A percentile compares a stretch with the other conserved stretches of the same genome.
These are phyloP conservation scores for Drosophila nigromelanica DNA, from an alignment of 1,140 invertebrate species.

Conservation along the genomic window DNA sequence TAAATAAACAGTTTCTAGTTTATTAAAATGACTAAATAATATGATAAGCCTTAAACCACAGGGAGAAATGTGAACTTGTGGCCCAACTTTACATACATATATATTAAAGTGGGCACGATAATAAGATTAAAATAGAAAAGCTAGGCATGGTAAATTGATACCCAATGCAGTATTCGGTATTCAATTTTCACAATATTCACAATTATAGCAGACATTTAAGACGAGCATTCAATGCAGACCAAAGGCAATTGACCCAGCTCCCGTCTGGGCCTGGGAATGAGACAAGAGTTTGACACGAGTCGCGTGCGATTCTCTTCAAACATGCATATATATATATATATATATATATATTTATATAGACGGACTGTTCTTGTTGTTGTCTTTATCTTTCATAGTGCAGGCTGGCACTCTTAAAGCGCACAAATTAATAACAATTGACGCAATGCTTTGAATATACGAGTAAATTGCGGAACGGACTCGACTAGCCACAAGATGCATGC, in stretches of 20 bases:
- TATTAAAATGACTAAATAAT: conserved; percentile 23
- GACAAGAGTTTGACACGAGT: conserved; percentile 41
- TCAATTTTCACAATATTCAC: neutral
- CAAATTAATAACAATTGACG: conserved; percentile 63
- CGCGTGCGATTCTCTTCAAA: conserved; percentile 43
- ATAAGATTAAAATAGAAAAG: conserved; percentile 11
- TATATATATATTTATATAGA: conserved; percentile 3
- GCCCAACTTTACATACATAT: conserved; percentile 9
- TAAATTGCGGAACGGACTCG: conserved; percentile 34
- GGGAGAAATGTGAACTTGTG: neutral
- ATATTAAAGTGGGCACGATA: conserved; percentile 6
- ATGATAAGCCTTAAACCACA: conserved; percentile 6
- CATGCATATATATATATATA: neutral
- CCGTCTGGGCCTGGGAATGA: conserved; percentile 23
- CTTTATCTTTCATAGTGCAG: conserved; percentile 29
- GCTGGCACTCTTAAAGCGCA: conserved; percentile 34
- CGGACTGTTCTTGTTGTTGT: conserved; percentile 13
- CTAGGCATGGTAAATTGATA: conserved; percentile 26
- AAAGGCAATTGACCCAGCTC: conserved; percentile 46
- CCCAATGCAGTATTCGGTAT: conserved; percentile 9
- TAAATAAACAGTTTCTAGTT: conserved; percentile 22
- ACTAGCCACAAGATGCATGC: conserved; percentile 26
- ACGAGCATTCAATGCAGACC: conserved; percentile 11
- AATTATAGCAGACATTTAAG: neutral
- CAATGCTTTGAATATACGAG: conserved; percentile 33